A percentile compares a stretch with the other conserved stretches of the same genome.
Evolutionary conservation across 1,140 invertebrate genomes (phyloP).

Genomic region (Sarcophaga bullata): DNA sequence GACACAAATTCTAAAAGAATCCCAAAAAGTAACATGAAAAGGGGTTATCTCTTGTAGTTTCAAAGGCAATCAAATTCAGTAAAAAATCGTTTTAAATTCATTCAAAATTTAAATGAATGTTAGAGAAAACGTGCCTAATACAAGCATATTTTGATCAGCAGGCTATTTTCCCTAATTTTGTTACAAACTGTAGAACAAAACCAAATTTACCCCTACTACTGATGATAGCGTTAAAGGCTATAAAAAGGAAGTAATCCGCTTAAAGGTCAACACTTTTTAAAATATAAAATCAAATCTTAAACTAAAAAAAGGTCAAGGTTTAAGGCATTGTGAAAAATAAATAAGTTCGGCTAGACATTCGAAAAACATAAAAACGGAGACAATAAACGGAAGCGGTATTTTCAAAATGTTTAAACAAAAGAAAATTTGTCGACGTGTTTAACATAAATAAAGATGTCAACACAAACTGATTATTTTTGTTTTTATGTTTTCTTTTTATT

Average conservation of each 20-base stretch:
- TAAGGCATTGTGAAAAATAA: not conserved
- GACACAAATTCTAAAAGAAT: no score
- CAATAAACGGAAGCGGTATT: conserved; percentile 28
- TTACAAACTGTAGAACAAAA: no score
- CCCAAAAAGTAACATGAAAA: no score
- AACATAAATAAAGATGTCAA: conserved; percentile 37
- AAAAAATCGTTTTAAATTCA: no score
- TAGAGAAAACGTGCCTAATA: no score
- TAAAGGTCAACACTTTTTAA: not conserved
- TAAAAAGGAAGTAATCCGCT: conserved; percentile 22
- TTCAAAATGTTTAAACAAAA: conserved; percentile 16
- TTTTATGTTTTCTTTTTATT: not conserved
- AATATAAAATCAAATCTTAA: not conserved
- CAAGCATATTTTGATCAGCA: no score
- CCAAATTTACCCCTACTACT: not conserved
- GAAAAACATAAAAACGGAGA: not conserved
- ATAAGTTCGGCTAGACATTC: not conserved
- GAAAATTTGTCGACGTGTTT: conserved; percentile 28
- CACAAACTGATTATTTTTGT: not conserved
- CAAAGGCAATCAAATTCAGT: no score
- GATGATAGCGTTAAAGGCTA: not conserved
- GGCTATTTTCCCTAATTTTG: no score
- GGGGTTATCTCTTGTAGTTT: no score
- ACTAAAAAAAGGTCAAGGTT: conserved; percentile 34
- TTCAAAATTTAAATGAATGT: no score